These are phyloP conservation scores for Anthophora plumipes DNA, from an alignment of 2,888 invertebrate species.

Conservation along the genomic window DNA sequence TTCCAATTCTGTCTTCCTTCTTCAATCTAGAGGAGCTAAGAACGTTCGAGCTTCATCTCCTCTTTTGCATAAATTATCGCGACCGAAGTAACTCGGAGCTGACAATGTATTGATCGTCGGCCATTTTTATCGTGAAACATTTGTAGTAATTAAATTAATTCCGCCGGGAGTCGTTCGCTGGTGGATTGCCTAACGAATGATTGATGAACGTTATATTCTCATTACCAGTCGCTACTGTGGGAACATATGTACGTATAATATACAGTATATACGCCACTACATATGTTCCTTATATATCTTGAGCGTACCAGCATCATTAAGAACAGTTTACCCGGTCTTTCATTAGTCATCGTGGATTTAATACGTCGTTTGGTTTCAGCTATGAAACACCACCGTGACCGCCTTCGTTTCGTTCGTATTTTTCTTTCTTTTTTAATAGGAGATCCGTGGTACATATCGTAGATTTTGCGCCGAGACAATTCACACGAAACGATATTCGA, in stretches of 20 bases:
- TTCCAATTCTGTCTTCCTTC: not conserved
- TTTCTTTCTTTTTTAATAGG: constrained; percentile 27
- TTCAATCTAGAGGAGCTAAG: not conserved
- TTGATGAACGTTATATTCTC: constrained; percentile 74
- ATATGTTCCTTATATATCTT: constrained; percentile 38
- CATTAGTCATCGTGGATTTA: constrained; percentile 74
- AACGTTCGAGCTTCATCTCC: not conserved
- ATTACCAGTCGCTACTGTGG: constrained; percentile 74
- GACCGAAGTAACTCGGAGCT: constrained; percentile 6
- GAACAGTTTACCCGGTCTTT: constrained; percentile 73
- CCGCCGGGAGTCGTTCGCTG: constrained; percentile 58
- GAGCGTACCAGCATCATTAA: constrained; percentile 68
- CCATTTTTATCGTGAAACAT: constrained; percentile 62
- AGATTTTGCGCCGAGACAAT: constrained; percentile 32
- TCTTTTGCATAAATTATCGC: constrained; percentile 37
- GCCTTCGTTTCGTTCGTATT: constrained; percentile 26
- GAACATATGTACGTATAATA: constrained; percentile 63
- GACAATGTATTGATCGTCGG: constrained; percentile 49
- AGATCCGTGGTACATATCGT: constrained; percentile 1
- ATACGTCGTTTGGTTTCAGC: constrained; percentile 68
- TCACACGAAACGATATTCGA: constrained; percentile 22
- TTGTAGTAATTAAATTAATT: constrained; percentile 75
- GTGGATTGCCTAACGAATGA: constrained; percentile 72
- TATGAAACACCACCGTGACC: constrained; percentile 34
- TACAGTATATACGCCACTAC: constrained; percentile 32